Conservation (phyloP, 2,888 invertebrate species). For the Galeruca laticollis region DNA sequence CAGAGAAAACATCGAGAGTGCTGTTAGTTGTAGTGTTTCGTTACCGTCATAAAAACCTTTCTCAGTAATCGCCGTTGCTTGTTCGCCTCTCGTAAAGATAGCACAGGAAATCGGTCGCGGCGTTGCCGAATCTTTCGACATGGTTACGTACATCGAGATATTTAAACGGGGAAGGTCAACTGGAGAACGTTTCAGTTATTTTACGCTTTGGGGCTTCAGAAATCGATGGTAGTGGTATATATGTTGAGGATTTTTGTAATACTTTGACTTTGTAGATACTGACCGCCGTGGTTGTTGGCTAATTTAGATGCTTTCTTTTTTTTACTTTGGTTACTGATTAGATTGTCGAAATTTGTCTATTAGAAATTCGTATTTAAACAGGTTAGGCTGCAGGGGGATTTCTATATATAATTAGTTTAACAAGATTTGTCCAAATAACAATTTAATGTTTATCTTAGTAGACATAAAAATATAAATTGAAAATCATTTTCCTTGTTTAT, state of each 20-base stretch:
- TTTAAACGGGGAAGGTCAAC: conserved; percentile 15
- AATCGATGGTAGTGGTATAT: conserved; percentile 17
- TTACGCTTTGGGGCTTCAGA: conserved; percentile 9
- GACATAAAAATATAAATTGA: too few relatives aligned
- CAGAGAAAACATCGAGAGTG: conserved; percentile 26
- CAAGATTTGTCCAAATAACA: too few relatives aligned
- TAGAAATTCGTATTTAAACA: conserved; percentile 11
- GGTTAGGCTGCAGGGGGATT: background rate
- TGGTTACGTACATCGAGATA: conserved; percentile 1
- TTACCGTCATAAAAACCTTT: conserved; percentile 28
- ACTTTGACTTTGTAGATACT: conserved; percentile 14
- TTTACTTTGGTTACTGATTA: conserved; percentile 1
- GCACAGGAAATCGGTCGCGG: conserved; percentile 29
- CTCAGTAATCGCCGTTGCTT: conserved; percentile 27
- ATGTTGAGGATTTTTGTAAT: conserved; percentile 18
- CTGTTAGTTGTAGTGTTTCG: conserved; percentile 5
- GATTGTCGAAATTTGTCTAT: conserved; percentile 13
- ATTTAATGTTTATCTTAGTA: too few relatives aligned
- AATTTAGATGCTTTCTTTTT: conserved; percentile 17
- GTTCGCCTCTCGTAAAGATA: conserved; percentile 18
- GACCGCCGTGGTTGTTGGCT: conserved; percentile 4
- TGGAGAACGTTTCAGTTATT: conserved; percentile 15
- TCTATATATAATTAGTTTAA: background rate
- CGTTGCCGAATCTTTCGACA: conserved; percentile 23
- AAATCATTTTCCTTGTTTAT: background rate